phyloP scores from a whole-genome alignment of 2,113 vertebrate genomes.

The Syngnathus floridae region DNA sequence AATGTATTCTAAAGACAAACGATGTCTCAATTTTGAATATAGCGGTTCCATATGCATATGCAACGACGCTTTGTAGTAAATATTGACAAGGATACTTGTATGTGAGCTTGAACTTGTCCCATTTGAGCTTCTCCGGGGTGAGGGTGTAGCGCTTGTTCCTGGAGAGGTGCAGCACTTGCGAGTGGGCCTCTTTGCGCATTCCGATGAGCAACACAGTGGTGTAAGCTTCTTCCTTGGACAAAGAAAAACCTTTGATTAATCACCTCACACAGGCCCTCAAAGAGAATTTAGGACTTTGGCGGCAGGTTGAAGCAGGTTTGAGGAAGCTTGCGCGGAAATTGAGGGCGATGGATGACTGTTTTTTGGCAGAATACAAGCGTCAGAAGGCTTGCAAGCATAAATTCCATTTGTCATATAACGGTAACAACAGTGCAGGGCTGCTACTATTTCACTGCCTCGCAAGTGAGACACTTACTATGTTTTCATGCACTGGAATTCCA shows the following conservation, averaged over 20 bases:
- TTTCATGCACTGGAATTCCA: slow-evolving; percentile 16
- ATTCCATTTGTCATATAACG: slow-evolving; percentile 10
- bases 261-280: slow-evolving; percentile 18
- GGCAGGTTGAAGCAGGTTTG: slow-evolving; percentile 6
- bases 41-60: neutral
- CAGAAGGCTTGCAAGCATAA: neutral
- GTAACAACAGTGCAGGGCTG: neutral
- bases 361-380: neutral
- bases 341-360: neutral
- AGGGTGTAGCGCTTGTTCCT: slow-evolving; percentile 87
- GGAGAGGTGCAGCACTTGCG: slow-evolving; percentile 64
- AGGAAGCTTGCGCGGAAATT: slow-evolving; percentile 4
- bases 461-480: slow-evolving; percentile 6
- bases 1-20: neutral
- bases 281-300: neutral
- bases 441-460: slow-evolving; percentile 11
- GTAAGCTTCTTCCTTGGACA: slow-evolving; percentile 75
- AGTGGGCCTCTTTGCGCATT: slow-evolving; percentile 70
- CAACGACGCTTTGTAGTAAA: neutral
- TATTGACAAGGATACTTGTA: slow-evolving; percentile 79
- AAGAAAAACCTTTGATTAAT: slow-evolving; percentile 70
- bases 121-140: slow-evolving; percentile 82
- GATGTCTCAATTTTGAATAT: neutral
- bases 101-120: slow-evolving; percentile 94
- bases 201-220: slow-evolving; percentile 70